Percentiles rank a stretch among this genome's conserved stretches.
These are phyloP conservation scores for Oncorhynchus kisutch DNA, from an alignment of 2,113 vertebrate species.

Conservation along the genomic window DNA sequence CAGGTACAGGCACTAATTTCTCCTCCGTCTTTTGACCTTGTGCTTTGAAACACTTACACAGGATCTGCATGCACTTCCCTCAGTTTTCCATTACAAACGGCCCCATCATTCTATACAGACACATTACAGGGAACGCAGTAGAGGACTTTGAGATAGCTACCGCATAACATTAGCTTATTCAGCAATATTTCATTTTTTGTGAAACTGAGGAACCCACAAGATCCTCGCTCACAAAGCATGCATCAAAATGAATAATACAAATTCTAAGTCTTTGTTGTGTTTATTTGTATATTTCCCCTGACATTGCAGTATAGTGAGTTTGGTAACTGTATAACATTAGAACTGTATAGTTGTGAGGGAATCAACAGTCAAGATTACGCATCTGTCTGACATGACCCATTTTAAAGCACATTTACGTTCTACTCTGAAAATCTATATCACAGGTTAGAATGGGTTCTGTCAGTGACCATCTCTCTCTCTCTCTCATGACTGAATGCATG, in stretches of 20 bases:
- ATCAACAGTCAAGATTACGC: conserved; percentile 15
- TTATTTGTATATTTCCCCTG: conserved; percentile 55
- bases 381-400: conserved; percentile 32
- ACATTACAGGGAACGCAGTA: conserved; percentile 55
- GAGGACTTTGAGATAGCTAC: conserved; percentile 70
- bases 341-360: conserved; percentile 62
- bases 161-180: conserved; percentile 71
- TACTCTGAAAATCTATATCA: conserved; percentile 29
- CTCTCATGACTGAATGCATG: conserved; percentile 2
- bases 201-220: conserved; percentile 58
- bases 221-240: conserved; percentile 65
- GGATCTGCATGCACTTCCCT: conserved; percentile 63
- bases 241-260: conserved; percentile 71
- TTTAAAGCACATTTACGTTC: conserved; percentile 28
- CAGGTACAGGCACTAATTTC: conserved; percentile 59
- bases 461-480: conserved; percentile 18
- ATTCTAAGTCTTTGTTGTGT: conserved; percentile 65
- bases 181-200: conserved; percentile 65
- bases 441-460: conserved; percentile 10
- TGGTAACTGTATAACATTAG: conserved; percentile 63
- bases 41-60: conserved; percentile 56
- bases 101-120: conserved; percentile 47
- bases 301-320: conserved; percentile 65
- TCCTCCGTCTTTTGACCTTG: conserved; percentile 66
- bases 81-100: conserved; percentile 71